These are phyloP conservation scores for Gerris lacustris DNA, from an alignment of 2,888 invertebrate genomes.

Conservation along the genomic window DNA sequence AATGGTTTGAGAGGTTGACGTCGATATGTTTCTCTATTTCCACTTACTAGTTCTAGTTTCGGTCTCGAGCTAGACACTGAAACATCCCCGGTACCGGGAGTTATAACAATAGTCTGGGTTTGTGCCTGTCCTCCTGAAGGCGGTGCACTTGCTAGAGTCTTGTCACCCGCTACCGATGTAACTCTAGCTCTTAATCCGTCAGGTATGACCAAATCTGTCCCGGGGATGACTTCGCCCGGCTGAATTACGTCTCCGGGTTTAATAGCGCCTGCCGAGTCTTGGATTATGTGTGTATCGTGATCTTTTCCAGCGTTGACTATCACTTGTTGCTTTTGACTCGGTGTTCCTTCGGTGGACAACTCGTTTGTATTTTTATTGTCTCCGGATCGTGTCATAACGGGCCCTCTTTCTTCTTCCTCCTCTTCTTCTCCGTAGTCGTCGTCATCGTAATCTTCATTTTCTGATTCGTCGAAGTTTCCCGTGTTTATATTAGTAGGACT, in stretches of 20 bases:
- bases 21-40: slow-evolving; percentile 20
- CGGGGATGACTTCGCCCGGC: slow-evolving; percentile 54
- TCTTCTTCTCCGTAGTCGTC: slow-evolving; percentile 48
- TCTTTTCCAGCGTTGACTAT: slow-evolving; percentile 47
- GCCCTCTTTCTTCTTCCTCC: slow-evolving; percentile 32
- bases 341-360: slow-evolving; percentile 31
- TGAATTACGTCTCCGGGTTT: slow-evolving; percentile 48
- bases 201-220: slow-evolving; percentile 55
- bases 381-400: slow-evolving; percentile 31
- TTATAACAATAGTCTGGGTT: slow-evolving; percentile 48
- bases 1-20: neutral
- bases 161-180: slow-evolving; percentile 49
- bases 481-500: neutral
- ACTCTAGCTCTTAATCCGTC: slow-evolving; percentile 55
- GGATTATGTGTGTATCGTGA: slow-evolving; percentile 49
- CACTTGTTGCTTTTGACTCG: slow-evolving; percentile 51
- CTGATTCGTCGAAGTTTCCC: neutral
- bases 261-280: slow-evolving; percentile 41
- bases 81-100: slow-evolving; percentile 42
- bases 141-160: slow-evolving; percentile 43
- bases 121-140: slow-evolving; percentile 48
- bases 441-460: slow-evolving; percentile 37
- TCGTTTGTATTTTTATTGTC: slow-evolving; percentile 35
- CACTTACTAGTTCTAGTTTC: slow-evolving; percentile 18
- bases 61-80: slow-evolving; percentile 21